phyloP scores from a whole-genome alignment of 1,140 invertebrate species.

The Papilio dardanus region DNA sequence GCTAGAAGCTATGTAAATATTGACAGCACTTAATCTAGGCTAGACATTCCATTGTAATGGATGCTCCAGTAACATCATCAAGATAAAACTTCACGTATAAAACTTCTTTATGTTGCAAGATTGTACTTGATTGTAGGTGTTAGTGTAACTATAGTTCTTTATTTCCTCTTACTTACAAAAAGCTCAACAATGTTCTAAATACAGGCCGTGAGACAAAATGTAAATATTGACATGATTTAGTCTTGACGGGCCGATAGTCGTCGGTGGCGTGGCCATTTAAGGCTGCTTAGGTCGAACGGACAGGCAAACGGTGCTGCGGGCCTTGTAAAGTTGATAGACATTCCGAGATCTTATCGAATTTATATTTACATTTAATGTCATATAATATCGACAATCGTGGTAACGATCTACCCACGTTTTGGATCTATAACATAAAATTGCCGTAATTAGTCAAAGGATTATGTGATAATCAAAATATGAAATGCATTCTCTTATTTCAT shows the following conservation, averaged over 20 bases:
- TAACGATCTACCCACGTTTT: background rate
- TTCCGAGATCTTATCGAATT: conserved; percentile 45
- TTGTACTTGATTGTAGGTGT: background rate
- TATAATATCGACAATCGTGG: conserved; percentile 11
- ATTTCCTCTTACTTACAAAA: conserved; percentile 11
- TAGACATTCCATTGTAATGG: background rate
- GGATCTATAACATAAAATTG: background rate
- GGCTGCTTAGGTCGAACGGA: conserved; percentile 59
- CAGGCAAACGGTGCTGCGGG: conserved; percentile 41
- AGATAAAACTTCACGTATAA: background rate
- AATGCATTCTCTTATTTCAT: background rate
- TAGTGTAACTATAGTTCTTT: background rate
- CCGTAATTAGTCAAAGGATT: background rate
- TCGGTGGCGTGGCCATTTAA: conserved; percentile 64
- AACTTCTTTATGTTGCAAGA: no score
- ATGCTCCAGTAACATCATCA: background rate
- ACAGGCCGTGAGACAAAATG: conserved; percentile 41
- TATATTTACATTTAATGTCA: conserved; percentile 40
- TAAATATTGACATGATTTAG: conserved; percentile 63
- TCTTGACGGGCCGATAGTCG: conserved; percentile 54
- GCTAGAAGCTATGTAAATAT: background rate
- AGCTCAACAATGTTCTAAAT: conserved; percentile 26
- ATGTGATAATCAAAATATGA: background rate
- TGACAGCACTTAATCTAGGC: no score
- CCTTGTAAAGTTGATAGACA: conserved; percentile 57